phyloP scores from a whole-genome alignment of 2,888 invertebrate species.

The Neoaliturus tenellus region DNA sequence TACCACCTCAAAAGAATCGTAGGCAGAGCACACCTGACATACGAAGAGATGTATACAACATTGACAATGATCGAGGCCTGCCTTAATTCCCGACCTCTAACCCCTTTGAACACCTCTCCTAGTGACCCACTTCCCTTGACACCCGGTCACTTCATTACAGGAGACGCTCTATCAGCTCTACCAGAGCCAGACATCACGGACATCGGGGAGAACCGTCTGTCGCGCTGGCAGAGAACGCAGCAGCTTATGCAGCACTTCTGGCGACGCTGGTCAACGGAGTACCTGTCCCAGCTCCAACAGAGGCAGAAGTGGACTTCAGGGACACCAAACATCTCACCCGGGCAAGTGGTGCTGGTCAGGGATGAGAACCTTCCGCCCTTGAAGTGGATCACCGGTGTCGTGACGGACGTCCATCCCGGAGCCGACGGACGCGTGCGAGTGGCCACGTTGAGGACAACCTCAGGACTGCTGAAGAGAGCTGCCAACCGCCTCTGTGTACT shows the following conservation, averaged over 20 bases:
- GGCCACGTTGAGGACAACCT: not conserved
- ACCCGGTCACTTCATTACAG: slow-evolving; percentile 22
- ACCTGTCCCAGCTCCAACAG: slow-evolving; percentile 25
- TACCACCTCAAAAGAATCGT: slow-evolving; percentile 68
- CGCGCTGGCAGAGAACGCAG: not conserved
- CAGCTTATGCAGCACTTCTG: slow-evolving; percentile 54
- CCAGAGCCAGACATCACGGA: slow-evolving; percentile 62
- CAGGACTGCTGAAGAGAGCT: not conserved
- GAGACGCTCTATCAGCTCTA: not conserved
- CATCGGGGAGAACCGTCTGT: not conserved
- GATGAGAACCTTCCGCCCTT: slow-evolving; percentile 42
- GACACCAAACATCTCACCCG: not conserved
- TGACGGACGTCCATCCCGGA: not conserved
- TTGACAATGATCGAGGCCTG: not conserved
- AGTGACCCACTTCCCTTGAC: not conserved
- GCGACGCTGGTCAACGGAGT: slow-evolving; percentile 53
- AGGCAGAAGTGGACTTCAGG: not conserved
- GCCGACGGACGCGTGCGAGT: not conserved
- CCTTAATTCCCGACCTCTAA: slow-evolving; percentile 14
- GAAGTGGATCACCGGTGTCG: slow-evolving; percentile 15
- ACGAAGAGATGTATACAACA: slow-evolving; percentile 69
- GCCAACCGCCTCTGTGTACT: not conserved
- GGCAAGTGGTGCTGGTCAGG: slow-evolving; percentile 1
- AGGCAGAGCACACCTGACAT: slow-evolving; percentile 65
- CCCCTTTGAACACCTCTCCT: not conserved